Base-by-base conservation (phyloP, 1,140 invertebrate genomes). In the Drosophila ficusphila region DNA sequence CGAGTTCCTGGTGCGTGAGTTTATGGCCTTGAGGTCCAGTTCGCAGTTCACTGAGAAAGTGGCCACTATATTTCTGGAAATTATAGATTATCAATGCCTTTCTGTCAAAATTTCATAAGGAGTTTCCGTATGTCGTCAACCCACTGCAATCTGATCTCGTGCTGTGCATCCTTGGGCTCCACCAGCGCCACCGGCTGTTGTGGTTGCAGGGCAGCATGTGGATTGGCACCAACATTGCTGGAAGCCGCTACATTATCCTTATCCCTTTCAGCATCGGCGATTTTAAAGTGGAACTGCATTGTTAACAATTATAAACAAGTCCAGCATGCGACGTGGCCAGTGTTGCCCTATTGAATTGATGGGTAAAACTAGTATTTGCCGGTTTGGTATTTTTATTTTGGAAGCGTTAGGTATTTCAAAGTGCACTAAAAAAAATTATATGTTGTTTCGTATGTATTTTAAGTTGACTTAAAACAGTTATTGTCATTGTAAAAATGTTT, bases 1-100 rank as follows among this genome's bases (percentile, higher is more conserved):
- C 0, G 99, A 99, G 93, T 99, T 99, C 89, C 99, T 94, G 6
- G 99, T 99, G 76, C 98, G 95, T 23, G 98, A 95, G 71, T 99
- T 99, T 65, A 99, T 99, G 67, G 96, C 95, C 88, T 96, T 95
- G 16, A 99, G 92, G 91, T 98, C 95, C 51, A 99, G 92, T 92
- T 96, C 95, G 90, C 96, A 97, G 19, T 95, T 95, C 41, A 99
- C 92, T 90, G 97, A 98, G 0, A 99, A 97, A 36, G 98, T 99
- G 19, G 98, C 97, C 0, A 99, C 98, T 90, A 99, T 97, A 90
- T 98, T 98, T 89, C 96, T 97, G 57, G 0, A 34, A 79, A 25
- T 12, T 54, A 4, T 12, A 1, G 7, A 25, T 44, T 3, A 44
- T 44, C 7, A 25, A 25, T 14, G n/a, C 11, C 3, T 44, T 44